Evolutionary conservation across 53 echinoderm and acorn worm genomes (phyloP), one percentile per base, ranked within the genome.

Genomic region (Luidia sarsii): DNA sequence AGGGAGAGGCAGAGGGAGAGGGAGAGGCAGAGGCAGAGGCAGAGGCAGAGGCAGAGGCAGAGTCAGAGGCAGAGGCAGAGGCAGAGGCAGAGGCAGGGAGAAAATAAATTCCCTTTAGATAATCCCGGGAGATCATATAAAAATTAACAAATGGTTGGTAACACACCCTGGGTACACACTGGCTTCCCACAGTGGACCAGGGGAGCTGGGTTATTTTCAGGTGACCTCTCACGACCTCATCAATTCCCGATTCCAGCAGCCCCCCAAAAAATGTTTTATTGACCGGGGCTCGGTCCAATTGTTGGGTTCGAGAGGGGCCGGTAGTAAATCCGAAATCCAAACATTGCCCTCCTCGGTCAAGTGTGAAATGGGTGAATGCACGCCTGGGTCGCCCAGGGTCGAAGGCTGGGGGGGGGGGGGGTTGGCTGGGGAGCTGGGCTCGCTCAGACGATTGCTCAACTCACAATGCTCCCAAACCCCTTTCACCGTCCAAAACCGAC

Each of bases 241-340:
- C 45, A 77, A 45, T 77, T 77, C 31, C n/a, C 19, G 45, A 77
- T 77, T 77, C 77, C 77, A 57, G 45, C 72, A 57, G n/a, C n/a
- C n/a, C n/a, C n/a, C n/a, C n/a, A 71, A 9, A 77, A 60, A 31
- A 77, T 77, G 61, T 60, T 77, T 77, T 59, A 77, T 61, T 61
- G 41, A 46, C 25, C 11, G 8, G 19, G 77, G 19, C 25, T 19
- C 18, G 39, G 57, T 36, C 30, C 77, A 60, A 77, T 77, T 77
- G 77, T 77, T 77, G 43, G 21, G 39, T 50, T 43, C n/a, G n/a
- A n/a, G n/a, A n/a, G n/a, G 19, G 59, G n/a, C 62, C 11, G 19
- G 77, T 48, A 77, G 77, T 77, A 77, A 77, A 77, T 77, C 77
- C 61, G 29, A 23, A 77, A 77, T 77, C 77, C 59, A 60, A 77